phyloP scores from a whole-genome alignment of 2,113 vertebrate genomes.

The Bagarius yarrelli region DNA sequence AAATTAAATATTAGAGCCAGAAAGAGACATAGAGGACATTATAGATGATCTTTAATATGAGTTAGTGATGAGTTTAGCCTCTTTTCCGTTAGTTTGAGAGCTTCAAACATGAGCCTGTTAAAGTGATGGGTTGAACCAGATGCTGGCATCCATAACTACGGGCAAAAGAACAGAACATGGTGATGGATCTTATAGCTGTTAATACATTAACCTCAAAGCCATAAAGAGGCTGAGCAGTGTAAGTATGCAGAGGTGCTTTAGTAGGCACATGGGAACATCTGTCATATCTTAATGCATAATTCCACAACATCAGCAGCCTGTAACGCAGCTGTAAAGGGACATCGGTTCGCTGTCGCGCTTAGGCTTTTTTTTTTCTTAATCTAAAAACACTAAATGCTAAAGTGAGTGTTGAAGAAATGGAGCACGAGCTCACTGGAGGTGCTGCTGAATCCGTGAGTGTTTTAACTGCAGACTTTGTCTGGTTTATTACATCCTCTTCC shows the following conservation, averaged over 20 bases:
- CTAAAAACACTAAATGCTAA: not conserved
- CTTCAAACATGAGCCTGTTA: slow-evolving; percentile 23
- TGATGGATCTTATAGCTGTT: slow-evolving; percentile 38
- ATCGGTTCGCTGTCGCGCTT: not conserved
- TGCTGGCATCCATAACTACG: slow-evolving; percentile 28
- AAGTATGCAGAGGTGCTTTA: slow-evolving; percentile 10
- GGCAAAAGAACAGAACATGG: slow-evolving; percentile 26
- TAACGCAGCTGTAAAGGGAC: not conserved
- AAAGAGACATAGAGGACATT: slow-evolving; percentile 9
- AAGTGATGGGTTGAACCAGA: slow-evolving; percentile 31
- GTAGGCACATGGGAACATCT: slow-evolving; percentile 20
- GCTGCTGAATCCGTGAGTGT: not conserved
- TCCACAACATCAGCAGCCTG: slow-evolving; percentile 4
- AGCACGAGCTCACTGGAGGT: not conserved
- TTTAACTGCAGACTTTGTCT: not conserved
- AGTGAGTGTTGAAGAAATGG: slow-evolving; percentile 4
- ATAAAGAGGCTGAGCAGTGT: not conserved
- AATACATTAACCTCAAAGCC: slow-evolving; percentile 33
- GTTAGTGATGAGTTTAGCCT: slow-evolving; percentile 28
- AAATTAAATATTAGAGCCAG: not conserved
- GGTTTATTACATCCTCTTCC: slow-evolving; percentile 39
- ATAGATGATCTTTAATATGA: not conserved
- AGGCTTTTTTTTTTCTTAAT: not conserved
- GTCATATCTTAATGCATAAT: slow-evolving; percentile 15
- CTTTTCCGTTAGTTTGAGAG: slow-evolving; percentile 26